These are phyloP conservation scores for Kradibia gibbosae DNA, from an alignment of 1,140 invertebrate species.

Conservation along the genomic window DNA sequence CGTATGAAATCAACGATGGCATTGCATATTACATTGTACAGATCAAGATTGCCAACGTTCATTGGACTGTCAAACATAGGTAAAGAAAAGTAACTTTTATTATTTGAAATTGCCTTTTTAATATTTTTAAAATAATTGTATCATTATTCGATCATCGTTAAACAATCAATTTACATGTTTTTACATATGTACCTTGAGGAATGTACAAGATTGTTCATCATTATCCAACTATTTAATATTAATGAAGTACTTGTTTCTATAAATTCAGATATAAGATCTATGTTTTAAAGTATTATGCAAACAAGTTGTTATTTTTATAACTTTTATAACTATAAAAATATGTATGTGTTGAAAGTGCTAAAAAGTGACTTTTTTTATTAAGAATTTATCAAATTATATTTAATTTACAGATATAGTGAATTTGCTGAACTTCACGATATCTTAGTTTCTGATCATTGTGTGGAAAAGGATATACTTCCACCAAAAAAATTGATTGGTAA, in stretches of 20 bases:
- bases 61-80: slow-evolving; percentile 86
- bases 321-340: background rate
- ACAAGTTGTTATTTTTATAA: background rate
- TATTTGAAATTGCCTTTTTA: too few relatives aligned
- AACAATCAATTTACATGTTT: too few relatives aligned
- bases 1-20: slow-evolving; percentile 72
- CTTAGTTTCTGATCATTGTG: slow-evolving; percentile 83
- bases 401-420: slow-evolving; percentile 82
- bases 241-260: too few relatives aligned
- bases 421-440: slow-evolving; percentile 90
- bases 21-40: slow-evolving; percentile 81
- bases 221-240: too few relatives aligned
- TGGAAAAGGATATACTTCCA: slow-evolving; percentile 88
- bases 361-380: too few relatives aligned
- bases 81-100: slow-evolving; percentile 33
- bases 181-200: too few relatives aligned
- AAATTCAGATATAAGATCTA: too few relatives aligned
- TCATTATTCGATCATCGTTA: too few relatives aligned
- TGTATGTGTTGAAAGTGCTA: background rate
- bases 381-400: background rate
- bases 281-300: too few relatives aligned
- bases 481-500: slow-evolving; percentile 92
- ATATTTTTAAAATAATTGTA: too few relatives aligned
- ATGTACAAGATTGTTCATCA: too few relatives aligned
- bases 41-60: slow-evolving; percentile 79